Base-by-base conservation (phyloP, 2,888 invertebrate species). In the Andrena praecox region DNA sequence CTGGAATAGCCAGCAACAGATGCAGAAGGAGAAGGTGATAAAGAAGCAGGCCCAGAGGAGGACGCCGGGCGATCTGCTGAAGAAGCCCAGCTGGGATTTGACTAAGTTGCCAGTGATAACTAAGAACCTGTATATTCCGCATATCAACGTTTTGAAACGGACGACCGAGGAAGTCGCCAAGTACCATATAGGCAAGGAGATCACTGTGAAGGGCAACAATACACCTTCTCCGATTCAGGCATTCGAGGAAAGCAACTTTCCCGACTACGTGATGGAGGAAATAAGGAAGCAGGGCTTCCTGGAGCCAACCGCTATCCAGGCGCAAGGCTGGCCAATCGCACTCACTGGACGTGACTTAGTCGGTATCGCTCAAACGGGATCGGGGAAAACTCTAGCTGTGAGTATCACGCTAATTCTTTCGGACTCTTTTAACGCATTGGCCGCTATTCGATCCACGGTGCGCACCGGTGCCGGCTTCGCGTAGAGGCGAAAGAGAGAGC, bases 251-350 rank as follows among this genome's bases (percentile, higher is more conserved):
- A 97, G 97, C 69, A 97, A 97, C 91, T 97, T 99, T 93, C 98
- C 99, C 52, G 97, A 97, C 88, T 97, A 97, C 89, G 96, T 98
- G 2, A 96, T 97, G 95, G 96, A 95, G 81, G 97, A 97, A 85
- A 96, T 98, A 88, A 95, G 96, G 86, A 97, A 97, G 89, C 98
- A 97, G 93, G 97, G 97, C 69, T 97, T 97, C 93, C 95, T 96
- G 69, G 97, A 97, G 90, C 99, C 99, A 2, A 99, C 99, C 54
- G 97, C 98, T 24, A 99, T 99, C 92, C 99, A 99, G 94, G 96
- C 98, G 56, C 98, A 98, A 93, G 98, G 99, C 48, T 99, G 99
- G 99, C 99, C 99, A 7, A 98, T 99, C 91, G 98, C 98, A 20
- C 94, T 99, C 16, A 97, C 97, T 89, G 99, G 99, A 0, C 96